Conservation (phyloP, 2,113 vertebrate genomes). For the Chamaetylas fuelleborni region DNA sequence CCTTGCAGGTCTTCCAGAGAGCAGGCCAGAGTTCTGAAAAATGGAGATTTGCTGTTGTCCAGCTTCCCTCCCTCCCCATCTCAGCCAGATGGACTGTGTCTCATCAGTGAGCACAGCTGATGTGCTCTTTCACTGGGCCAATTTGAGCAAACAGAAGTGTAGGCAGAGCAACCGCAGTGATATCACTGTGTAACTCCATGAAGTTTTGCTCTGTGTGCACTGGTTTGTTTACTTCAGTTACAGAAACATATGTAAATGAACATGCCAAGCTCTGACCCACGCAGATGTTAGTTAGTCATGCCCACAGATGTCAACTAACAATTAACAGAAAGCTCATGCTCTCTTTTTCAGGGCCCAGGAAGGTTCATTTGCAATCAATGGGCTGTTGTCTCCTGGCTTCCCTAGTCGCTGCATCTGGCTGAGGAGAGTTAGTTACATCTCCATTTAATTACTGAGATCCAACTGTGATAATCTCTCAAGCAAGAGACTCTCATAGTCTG, state of each 20-base stretch:
- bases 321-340: not conserved
- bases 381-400: not conserved
- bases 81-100: not conserved
- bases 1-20: not conserved
- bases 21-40: not conserved
- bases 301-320: not conserved
- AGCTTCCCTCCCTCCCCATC: not conserved
- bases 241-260: not conserved
- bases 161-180: not conserved
- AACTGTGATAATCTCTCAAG: not conserved
- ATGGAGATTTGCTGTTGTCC: not conserved
- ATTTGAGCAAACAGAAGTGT: not conserved
- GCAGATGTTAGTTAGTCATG: not conserved
- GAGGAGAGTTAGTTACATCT: not conserved
- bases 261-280: not conserved
- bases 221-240: not conserved
- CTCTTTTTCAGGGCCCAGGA: not conserved
- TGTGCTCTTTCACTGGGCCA: not conserved
- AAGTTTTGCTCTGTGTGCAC: not conserved
- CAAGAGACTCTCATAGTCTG: not conserved
- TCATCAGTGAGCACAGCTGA: not conserved
- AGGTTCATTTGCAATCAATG: not conserved
- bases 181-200: not conserved
- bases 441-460: constrained; percentile 2
- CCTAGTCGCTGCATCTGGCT: not conserved